Conservation (phyloP, 2,797 vertebrate genomes). For the Enteromius fasciolatus region DNA sequence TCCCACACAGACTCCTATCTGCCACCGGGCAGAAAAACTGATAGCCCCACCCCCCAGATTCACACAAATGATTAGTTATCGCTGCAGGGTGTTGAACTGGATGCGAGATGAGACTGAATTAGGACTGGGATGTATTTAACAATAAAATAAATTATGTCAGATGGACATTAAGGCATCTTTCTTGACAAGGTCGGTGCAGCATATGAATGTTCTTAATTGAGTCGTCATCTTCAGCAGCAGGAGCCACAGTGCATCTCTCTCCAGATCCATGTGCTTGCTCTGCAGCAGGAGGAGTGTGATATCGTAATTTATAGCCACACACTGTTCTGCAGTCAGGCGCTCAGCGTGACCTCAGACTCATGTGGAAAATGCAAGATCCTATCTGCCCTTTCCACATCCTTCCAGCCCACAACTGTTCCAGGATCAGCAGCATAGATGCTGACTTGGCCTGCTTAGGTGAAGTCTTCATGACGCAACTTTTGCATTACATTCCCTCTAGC, state of each 20-base stretch:
- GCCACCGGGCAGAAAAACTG: neutral
- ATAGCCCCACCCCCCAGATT: neutral
- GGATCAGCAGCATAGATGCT: slow-evolving; percentile 56
- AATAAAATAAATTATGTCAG: neutral
- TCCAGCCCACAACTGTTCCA: slow-evolving; percentile 63
- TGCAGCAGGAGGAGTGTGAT: slow-evolving; percentile 42
- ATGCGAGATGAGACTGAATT: neutral
- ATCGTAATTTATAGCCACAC: slow-evolving; percentile 52
- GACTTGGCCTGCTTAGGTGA: slow-evolving; percentile 42
- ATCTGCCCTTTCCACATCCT: slow-evolving; percentile 55
- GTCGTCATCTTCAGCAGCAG: slow-evolving; percentile 25
- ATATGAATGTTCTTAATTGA: slow-evolving; percentile 32
- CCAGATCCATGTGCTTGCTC: slow-evolving; percentile 39
- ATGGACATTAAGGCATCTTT: neutral
- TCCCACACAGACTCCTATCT: neutral
- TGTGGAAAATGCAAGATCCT: slow-evolving; percentile 49
- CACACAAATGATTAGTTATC: neutral
- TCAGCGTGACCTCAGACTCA: slow-evolving; percentile 42
- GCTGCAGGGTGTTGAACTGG: neutral
- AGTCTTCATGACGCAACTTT: slow-evolving; percentile 49
- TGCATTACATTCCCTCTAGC: slow-evolving; percentile 3
- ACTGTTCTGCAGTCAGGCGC: slow-evolving; percentile 48
- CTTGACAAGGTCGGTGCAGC: slow-evolving; percentile 41
- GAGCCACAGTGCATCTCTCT: slow-evolving; percentile 22
- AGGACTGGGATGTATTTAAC: neutral